Evolutionary conservation across 2,888 invertebrate genomes (phyloP).

Genomic region (Mimumesa dahlbomi): DNA sequence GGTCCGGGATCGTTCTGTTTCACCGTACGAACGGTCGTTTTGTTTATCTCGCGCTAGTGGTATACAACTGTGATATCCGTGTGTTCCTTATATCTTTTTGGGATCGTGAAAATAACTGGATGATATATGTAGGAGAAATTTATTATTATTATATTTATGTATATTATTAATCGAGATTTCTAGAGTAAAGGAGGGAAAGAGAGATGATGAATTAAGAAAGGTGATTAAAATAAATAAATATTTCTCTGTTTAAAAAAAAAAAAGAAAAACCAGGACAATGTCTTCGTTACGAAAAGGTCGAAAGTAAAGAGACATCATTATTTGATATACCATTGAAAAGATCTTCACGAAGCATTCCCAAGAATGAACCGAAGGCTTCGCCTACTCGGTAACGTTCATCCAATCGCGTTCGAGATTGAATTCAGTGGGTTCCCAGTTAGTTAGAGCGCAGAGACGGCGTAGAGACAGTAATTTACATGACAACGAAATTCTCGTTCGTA

Average conservation of each 20-base stretch:
- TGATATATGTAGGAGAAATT: too few species aligned
- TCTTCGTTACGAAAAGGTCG: slow-evolving; percentile 34
- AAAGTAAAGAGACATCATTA: slow-evolving; percentile 35
- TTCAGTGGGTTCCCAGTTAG: slow-evolving; percentile 53
- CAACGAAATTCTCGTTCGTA: slow-evolving; percentile 75
- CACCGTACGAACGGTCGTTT: slow-evolving; percentile 28
- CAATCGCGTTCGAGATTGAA: slow-evolving; percentile 55
- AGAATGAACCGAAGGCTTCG: slow-evolving; percentile 23
- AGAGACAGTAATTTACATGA: slow-evolving; percentile 78
- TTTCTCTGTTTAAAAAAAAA: slow-evolving; percentile 17
- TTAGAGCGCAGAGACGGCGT: slow-evolving; percentile 59
- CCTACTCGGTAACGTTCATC: slow-evolving; percentile 25
- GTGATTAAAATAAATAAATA: not conserved
- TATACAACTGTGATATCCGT: too few species aligned
- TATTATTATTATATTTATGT: too few species aligned
- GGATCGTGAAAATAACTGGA: too few species aligned
- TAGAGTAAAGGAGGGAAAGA: too few species aligned
- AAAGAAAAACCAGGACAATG: slow-evolving; percentile 47
- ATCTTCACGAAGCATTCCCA: slow-evolving; percentile 41
- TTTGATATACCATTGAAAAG: slow-evolving; percentile 52
- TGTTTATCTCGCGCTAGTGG: slow-evolving; percentile 47
- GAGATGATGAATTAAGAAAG: too few species aligned
- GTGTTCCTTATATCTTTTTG: too few species aligned
- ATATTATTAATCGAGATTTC: too few species aligned
- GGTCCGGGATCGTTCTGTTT: slow-evolving; percentile 59